Conservation (phyloP, 2,797 vertebrate species). For the Heteromormyrus szaboi region DNA sequence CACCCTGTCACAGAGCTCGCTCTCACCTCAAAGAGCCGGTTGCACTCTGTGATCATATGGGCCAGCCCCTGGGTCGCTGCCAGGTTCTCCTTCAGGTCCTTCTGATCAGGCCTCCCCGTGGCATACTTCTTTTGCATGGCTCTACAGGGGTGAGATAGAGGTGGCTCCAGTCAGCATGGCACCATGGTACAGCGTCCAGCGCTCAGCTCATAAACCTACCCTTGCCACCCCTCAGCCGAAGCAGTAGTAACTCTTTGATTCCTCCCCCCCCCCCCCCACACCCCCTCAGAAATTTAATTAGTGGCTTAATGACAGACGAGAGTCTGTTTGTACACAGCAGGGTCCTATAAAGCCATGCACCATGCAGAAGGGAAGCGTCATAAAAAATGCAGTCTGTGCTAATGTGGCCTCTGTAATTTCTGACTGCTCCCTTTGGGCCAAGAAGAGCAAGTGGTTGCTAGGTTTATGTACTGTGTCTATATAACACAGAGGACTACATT, state of each 20-base stretch:
- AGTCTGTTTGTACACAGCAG: constrained; percentile 53
- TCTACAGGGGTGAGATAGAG: constrained; percentile 52
- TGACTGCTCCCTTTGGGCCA: not conserved
- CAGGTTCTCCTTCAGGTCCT: constrained; percentile 94
- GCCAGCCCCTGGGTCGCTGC: constrained; percentile 92
- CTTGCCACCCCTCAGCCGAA: not conserved
- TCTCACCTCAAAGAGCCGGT: constrained; percentile 88
- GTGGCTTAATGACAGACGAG: constrained; percentile 47
- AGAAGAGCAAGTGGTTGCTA: not conserved
- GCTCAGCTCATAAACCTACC: not conserved
- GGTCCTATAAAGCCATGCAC: constrained; percentile 47
- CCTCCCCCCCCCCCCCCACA: not conserved
- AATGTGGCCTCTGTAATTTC: not conserved
- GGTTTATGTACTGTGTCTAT: not conserved
- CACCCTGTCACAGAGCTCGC: not conserved
- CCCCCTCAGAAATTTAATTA: constrained; percentile 38
- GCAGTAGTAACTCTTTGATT: not conserved
- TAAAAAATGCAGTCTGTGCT: not conserved
- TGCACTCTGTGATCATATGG: constrained; percentile 95
- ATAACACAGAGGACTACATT: not conserved
- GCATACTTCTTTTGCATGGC: constrained; percentile 94
- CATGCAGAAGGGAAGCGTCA: constrained; percentile 8
- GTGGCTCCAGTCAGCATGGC: not conserved
- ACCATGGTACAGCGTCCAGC: not conserved
- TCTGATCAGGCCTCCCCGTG: constrained; percentile 93